Evolutionary conservation across 2,113 vertebrate genomes (phyloP).

Genomic region (Platichthys flesus): DNA sequence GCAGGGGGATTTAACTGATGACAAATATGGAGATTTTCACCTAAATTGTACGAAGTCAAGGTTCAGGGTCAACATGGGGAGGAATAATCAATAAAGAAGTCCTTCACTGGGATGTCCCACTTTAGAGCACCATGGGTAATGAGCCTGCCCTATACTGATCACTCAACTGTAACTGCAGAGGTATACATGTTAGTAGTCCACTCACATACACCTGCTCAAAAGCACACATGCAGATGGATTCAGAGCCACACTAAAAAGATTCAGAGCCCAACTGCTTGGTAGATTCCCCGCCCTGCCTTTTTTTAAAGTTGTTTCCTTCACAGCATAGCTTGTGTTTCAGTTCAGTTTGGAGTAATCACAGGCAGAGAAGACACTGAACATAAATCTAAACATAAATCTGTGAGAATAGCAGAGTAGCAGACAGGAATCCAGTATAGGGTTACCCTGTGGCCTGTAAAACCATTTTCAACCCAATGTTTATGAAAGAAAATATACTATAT

Average conservation of each 20-base stretch:
- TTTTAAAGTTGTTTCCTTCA: background rate
- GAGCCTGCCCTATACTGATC: constrained; percentile 21
- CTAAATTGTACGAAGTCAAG: constrained; percentile 35
- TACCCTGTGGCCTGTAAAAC: background rate
- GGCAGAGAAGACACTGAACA: constrained; percentile 11
- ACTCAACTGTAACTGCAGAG: constrained; percentile 19
- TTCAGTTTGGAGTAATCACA: constrained; percentile 28
- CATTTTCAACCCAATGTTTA: background rate
- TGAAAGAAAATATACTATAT: too few relatives aligned
- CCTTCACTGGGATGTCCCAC: constrained; percentile 11
- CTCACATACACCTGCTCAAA: background rate
- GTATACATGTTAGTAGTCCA: constrained; percentile 2
- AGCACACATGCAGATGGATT: background rate
- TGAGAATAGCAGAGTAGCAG: background rate
- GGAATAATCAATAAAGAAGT: constrained; percentile 39
- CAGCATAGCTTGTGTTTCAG: constrained; percentile 1
- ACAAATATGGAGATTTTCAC: background rate
- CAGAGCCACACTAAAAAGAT: constrained; percentile 1
- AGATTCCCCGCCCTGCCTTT: constrained; percentile 1
- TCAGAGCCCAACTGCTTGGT: background rate
- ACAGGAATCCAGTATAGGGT: background rate
- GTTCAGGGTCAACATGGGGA: constrained; percentile 52
- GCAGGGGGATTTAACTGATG: constrained; percentile 23
- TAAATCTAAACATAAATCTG: constrained; percentile 27
- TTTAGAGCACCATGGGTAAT: constrained; percentile 29